Percentiles rank a stretch among this genome's conserved stretches.
Conservation (phyloP, 2,797 vertebrate genomes). For the Lutjanus campechanus region DNA sequence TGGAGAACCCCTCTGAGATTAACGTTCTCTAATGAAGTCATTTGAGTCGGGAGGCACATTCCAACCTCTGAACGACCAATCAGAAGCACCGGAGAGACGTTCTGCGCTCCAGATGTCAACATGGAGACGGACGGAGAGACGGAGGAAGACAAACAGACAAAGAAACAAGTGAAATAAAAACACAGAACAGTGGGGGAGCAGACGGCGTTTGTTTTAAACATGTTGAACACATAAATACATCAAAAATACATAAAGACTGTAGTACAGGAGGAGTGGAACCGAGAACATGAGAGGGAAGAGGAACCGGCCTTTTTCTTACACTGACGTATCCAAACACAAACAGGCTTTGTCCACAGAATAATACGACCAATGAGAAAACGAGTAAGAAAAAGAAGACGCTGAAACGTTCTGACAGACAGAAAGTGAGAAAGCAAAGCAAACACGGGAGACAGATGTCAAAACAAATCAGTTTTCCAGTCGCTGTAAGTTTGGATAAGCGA, state of each 20-base stretch:
- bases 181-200: not conserved
- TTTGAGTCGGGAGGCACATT: slow-evolving; percentile 67
- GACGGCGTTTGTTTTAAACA: slow-evolving; percentile 6
- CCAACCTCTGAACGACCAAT: slow-evolving; percentile 61
- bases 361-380: slow-evolving; percentile 15
- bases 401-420: slow-evolving; percentile 30
- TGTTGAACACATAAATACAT: slow-evolving; percentile 9
- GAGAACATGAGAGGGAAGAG: not conserved
- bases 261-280: not conserved
- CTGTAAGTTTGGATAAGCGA: slow-evolving; percentile 28
- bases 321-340: slow-evolving; percentile 12
- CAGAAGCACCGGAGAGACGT: slow-evolving; percentile 62
- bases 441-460: slow-evolving; percentile 52
- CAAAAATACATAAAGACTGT: not conserved
- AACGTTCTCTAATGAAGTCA: slow-evolving; percentile 76
- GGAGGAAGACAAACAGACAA: slow-evolving; percentile 27
- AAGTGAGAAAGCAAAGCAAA: slow-evolving; percentile 39
- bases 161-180: not conserved
- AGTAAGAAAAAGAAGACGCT: slow-evolving; percentile 1
- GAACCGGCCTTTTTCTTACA: slow-evolving; percentile 4
- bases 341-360: slow-evolving; percentile 30
- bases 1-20: slow-evolving; percentile 65
- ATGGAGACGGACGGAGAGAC: slow-evolving; percentile 48
- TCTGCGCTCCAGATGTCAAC: slow-evolving; percentile 57
- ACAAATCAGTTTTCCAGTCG: slow-evolving; percentile 40